Percentiles rank a stretch among this genome's conserved stretches.
Evolutionary conservation across 2,113 vertebrate species (phyloP).

Genomic region (Trematomus loennbergii): DNA sequence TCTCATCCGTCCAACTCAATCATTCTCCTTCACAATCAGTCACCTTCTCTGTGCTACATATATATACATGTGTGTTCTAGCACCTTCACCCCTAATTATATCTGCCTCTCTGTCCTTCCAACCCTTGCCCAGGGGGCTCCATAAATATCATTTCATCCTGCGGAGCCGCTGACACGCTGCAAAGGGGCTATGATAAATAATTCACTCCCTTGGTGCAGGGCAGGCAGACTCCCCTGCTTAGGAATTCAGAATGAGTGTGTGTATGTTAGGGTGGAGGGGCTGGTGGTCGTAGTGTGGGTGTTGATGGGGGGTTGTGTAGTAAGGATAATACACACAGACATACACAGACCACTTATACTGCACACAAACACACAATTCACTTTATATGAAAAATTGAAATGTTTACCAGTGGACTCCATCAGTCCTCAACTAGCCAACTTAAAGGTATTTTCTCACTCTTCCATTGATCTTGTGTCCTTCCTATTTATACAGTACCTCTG

Average conservation of each 20-base stretch:
- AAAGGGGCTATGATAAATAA: conserved; percentile 84
- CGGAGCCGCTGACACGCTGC: conserved; percentile 82
- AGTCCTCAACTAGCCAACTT: conserved; percentile 3
- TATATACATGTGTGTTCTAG: conserved; percentile 55
- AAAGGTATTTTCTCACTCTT: conserved; percentile 9
- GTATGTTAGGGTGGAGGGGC: conserved; percentile 59
- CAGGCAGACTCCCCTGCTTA: conserved; percentile 78
- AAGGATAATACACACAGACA: conserved; percentile 42
- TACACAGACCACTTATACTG: conserved; percentile 32
- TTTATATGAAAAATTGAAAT: conserved; percentile 29
- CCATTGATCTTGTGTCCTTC: not conserved
- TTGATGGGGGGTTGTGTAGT: conserved; percentile 7
- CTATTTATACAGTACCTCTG: not conserved
- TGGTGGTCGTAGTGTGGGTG: not conserved
- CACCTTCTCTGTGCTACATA: conserved; percentile 26
- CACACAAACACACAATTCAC: conserved; percentile 17
- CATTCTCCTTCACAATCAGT: conserved; percentile 6
- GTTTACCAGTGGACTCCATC: conserved; percentile 18
- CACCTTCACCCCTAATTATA: conserved; percentile 55
- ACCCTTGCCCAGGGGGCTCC: conserved; percentile 83
- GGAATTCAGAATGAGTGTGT: conserved; percentile 76
- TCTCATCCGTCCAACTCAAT: not conserved
- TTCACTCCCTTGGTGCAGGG: conserved; percentile 78
- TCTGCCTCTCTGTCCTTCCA: conserved; percentile 64
- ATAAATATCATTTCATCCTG: conserved; percentile 88